These are phyloP conservation scores for Sarcophaga rosellei DNA, from an alignment of 2,888 invertebrate genomes.

Conservation along the genomic window DNA sequence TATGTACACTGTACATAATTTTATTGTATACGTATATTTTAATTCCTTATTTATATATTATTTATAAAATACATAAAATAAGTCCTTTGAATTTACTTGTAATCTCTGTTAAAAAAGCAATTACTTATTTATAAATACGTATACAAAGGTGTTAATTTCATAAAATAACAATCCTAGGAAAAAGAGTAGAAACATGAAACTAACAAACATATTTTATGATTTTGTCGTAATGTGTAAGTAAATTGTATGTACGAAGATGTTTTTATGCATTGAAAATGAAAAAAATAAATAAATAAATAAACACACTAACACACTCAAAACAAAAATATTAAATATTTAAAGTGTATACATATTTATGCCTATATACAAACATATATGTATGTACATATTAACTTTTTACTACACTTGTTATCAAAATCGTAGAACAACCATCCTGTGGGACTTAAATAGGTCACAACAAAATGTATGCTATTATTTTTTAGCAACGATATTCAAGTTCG, in stretches of 20 bases:
- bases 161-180: not conserved
- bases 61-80: no score
- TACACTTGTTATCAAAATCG: not conserved
- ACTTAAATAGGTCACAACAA: not conserved
- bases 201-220: no score
- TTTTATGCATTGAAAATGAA: no score
- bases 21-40: not conserved
- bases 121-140: not conserved
- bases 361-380: not conserved
- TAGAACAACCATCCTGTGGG: not conserved
- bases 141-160: constrained; percentile 30
- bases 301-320: no score
- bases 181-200: not conserved
- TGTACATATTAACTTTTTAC: not conserved
- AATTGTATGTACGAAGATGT: no score
- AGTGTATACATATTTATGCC: no score
- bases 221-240: no score
- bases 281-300: fast-evolving
- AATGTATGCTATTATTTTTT: not conserved
- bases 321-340: no score
- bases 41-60: no score
- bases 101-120: not conserved
- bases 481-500: not conserved
- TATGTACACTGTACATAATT: not conserved
- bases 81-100: no score